Conservation (phyloP, 2,113 vertebrate species). For the Salminus brasiliensis region DNA sequence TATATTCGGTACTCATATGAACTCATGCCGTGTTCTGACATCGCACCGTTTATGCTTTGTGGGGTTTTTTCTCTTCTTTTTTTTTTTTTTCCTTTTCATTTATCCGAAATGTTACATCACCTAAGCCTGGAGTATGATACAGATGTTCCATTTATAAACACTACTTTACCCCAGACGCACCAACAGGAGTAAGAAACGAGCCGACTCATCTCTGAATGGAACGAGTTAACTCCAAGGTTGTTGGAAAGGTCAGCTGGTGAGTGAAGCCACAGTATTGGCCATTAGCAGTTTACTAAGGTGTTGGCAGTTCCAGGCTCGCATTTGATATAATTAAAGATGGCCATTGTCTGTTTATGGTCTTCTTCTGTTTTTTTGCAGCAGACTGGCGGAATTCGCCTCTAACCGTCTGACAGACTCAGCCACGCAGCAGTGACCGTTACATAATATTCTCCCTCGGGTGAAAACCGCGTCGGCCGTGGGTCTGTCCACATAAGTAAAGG, state of each 20-base stretch:
- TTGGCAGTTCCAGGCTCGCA: neutral
- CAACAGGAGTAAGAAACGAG: constrained; percentile 2
- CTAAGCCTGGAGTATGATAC: constrained; percentile 17
- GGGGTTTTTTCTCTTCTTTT: neutral
- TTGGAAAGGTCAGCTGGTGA: constrained; percentile 31
- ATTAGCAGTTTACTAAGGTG: constrained; percentile 9
- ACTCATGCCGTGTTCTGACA: neutral
- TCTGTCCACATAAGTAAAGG: neutral
- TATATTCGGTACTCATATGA: neutral
- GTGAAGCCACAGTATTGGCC: neutral
- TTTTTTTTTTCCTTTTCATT: neutral
- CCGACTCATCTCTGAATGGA: neutral
- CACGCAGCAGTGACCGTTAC: constrained; percentile 7
- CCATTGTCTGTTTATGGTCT: constrained; percentile 20
- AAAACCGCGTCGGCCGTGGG: constrained; percentile 11
- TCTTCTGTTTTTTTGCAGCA: neutral
- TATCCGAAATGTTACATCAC: neutral
- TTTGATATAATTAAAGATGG: constrained; percentile 18
- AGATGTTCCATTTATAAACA: constrained; percentile 36
- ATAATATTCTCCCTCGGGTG: constrained; percentile 1
- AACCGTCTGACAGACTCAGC: constrained; percentile 2
- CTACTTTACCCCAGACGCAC: neutral
- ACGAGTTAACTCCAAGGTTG: constrained; percentile 25
- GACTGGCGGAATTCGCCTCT: neutral
- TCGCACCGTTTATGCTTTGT: neutral